phyloP scores from a whole-genome alignment of 2,888 invertebrate genomes.

The Acrobasis consociella region DNA sequence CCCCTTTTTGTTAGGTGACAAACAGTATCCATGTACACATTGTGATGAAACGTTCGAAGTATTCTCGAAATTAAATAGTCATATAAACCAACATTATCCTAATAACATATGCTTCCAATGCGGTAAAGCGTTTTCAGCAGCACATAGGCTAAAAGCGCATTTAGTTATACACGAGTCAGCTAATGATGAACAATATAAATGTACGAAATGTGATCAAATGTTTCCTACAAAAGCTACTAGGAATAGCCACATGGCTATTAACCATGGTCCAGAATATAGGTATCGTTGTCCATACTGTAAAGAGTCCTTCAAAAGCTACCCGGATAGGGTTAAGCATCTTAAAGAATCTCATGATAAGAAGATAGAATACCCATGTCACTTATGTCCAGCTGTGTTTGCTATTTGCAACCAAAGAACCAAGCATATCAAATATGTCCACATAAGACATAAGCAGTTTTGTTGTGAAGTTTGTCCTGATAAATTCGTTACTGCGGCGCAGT shows the following conservation, averaged over 20 bases:
- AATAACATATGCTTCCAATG: slow-evolving; percentile 69
- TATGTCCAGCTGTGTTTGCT: slow-evolving; percentile 63
- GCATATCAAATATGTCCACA: slow-evolving; percentile 65
- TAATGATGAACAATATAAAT: slow-evolving; percentile 45
- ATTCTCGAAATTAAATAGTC: slow-evolving; percentile 64
- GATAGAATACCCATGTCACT: slow-evolving; percentile 63
- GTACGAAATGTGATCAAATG: slow-evolving; percentile 56
- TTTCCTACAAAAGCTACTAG: slow-evolving; percentile 51
- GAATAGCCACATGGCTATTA: slow-evolving; percentile 52
- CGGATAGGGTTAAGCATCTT: slow-evolving; percentile 56
- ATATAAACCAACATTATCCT: slow-evolving; percentile 69
- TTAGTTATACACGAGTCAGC: slow-evolving; percentile 51
- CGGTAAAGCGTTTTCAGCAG: slow-evolving; percentile 64
- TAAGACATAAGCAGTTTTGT: slow-evolving; percentile 54
- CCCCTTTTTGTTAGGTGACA: slow-evolving; percentile 55
- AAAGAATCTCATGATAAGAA: slow-evolving; percentile 55
- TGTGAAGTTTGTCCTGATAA: slow-evolving; percentile 58
- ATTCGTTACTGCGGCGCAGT: slow-evolving; percentile 56
- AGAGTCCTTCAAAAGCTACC: slow-evolving; percentile 61
- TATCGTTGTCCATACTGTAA: slow-evolving; percentile 57
- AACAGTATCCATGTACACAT: slow-evolving; percentile 53
- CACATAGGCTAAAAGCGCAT: slow-evolving; percentile 60
- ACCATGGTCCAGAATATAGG: slow-evolving; percentile 50
- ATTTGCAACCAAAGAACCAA: slow-evolving; percentile 63
- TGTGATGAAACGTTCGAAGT: slow-evolving; percentile 59